Base-by-base conservation (phyloP, 2,888 invertebrate genomes). In the Platynereis dumerilii region DNA sequence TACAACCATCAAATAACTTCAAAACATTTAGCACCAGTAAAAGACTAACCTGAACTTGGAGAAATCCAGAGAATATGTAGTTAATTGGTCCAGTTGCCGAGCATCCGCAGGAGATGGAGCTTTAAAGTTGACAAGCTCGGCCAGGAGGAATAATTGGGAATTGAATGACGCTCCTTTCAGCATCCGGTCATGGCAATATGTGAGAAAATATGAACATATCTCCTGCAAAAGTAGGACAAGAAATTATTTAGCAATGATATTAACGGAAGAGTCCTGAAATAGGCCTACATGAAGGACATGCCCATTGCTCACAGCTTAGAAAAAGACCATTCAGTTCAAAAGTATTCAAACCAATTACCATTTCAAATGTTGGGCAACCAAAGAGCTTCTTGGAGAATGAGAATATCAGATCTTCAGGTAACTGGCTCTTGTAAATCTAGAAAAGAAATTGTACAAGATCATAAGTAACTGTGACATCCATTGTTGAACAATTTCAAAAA, bases 121-220 rank as follows among this genome's bases (percentile, higher is more conserved):
- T 81, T 92, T 93, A 59, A 85, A 85, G 44, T 89, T 76, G 44
- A 92, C 85, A 58, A 93, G 87, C 78, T 89, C 89, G 0, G 89
- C 87, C 20, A 92, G 80, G 28, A 91, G 85, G 55, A 34, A 34
- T 87, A 83, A 74, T 92, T 85, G 2, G 87, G 86, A 44, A 87
- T 83, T 15, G 5, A 52, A 17, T 7, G 24, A 22, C n/a, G 5
- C n/a, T 28, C 60, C 7, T 7, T 10, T 17, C 15, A 83, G 74
- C 69, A 81, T 79, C 73, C 76, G 63, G 34, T 53, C 24, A 24
- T 20, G 20, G 27, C 27, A 53, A 60, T 15, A 53, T 7, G 20
- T 29, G n/a, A 12, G 12, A 45, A 10, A 28, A 17, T 17, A 2
- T 7, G 22, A 28, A 39, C 12, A 24, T 3, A 2, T 27, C 26